Percentiles rank a stretch among this genome's conserved stretches.
phyloP scores from a whole-genome alignment of 2,888 invertebrate genomes.

The Idaea straminata region DNA sequence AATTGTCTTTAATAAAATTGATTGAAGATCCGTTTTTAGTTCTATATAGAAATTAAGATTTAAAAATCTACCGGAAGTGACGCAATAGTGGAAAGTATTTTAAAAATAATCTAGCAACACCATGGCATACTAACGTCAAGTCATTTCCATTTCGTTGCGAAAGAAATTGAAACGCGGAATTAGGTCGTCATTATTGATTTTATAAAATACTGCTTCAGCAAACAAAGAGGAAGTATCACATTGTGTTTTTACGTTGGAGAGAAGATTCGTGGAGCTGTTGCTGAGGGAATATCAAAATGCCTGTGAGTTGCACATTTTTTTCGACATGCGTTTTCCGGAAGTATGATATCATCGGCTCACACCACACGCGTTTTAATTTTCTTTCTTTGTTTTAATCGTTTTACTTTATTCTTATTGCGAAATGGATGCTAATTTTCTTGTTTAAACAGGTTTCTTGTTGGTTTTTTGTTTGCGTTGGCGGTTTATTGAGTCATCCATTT shows the following conservation, averaged over 20 bases:
- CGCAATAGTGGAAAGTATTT: background rate
- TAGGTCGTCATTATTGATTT: slow-evolving; percentile 74
- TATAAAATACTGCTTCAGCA: slow-evolving; percentile 55
- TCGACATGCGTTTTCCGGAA: slow-evolving; percentile 55
- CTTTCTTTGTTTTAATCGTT: slow-evolving; percentile 11
- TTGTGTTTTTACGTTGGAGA: slow-evolving; percentile 34
- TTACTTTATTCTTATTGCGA: slow-evolving; percentile 10
- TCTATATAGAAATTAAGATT: background rate
- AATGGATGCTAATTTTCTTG: slow-evolving; percentile 5
- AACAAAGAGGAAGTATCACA: slow-evolving; percentile 51
- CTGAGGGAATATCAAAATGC: slow-evolving; percentile 55
- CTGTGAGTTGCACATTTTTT: slow-evolving; percentile 53
- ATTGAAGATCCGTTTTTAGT: background rate
- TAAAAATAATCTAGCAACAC: slow-evolving; percentile 35
- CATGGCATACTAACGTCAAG: slow-evolving; percentile 42
- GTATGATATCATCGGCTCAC: slow-evolving; percentile 27
- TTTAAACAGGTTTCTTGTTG: background rate
- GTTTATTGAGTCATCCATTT: slow-evolving; percentile 35
- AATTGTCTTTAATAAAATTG: no score
- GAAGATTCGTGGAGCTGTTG: background rate
- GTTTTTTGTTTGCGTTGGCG: slow-evolving; percentile 10
- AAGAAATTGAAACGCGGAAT: slow-evolving; percentile 56
- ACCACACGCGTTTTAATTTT: slow-evolving; percentile 9
- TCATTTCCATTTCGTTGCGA: slow-evolving; percentile 50
- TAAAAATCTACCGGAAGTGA: slow-evolving; percentile 12